Evolutionary conservation across 2,113 vertebrate genomes (phyloP), one percentile per base, ranked within the genome.

Genomic region (Xenopus borealis): DNA sequence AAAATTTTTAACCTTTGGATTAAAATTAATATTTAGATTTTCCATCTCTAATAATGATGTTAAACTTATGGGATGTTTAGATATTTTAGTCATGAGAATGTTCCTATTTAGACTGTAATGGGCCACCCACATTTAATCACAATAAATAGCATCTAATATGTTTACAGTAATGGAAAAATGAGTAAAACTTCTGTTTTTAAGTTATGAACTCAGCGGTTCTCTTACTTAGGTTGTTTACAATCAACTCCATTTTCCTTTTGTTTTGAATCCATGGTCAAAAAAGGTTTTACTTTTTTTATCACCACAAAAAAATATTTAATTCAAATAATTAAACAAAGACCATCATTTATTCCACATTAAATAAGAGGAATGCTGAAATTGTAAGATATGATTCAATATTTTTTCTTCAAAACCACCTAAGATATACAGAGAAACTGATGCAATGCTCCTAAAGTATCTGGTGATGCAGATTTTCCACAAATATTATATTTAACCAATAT

Each of bases 131-230:
- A 91, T 88, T 83, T 85, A 92, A 89, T 93, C 89, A 92, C 86
- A 89, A 94, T 94, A 94, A 95, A 95, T 95, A 94, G 93, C 91
- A 82, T 91, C 88, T 88, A 88, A 88, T 91, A 82, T 97, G 94
- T 99, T 98, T 98, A 95, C 87, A 93, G 89, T 92, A 92, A 82
- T 55, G 81, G 85, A 91, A 93, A 88, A 83, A 88, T 87, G 88
- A 88, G 88, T 88, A 85, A 86, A 84, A 90, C 88, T 90, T 91
- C 90, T 92, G 92, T 90, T 91, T 92, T 88, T 84, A 88, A 89
- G 89, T 84, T 90, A 92, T 91, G 89, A 85, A 88, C 87, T 93
- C 92, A 91, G 87, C 87, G 92, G 91, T 88, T 82, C 86, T 82
- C 82, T 80, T 85, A 88, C 87, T 86, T 82, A 86, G 85, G 84